Base-by-base conservation (phyloP, 2,113 vertebrate species). In the Leucosticte australis region DNA sequence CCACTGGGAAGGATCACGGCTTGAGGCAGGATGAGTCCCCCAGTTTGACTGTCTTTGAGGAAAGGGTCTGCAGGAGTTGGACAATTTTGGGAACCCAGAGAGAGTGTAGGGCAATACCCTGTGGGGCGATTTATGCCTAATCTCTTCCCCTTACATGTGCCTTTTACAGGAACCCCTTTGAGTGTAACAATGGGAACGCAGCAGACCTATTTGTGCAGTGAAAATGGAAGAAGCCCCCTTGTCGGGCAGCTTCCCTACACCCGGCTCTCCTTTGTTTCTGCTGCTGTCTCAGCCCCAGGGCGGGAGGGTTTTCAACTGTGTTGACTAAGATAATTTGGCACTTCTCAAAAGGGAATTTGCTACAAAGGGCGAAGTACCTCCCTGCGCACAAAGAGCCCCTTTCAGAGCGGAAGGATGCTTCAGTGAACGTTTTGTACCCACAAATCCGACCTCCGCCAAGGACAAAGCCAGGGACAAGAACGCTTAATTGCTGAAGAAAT, bases 401-500 rank as follows among this genome's bases (percentile, higher is more conserved):
- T 97, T 97, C 94, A 97, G 78, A 76, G 90, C 77, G 90, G 94
- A 96, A 96, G 68, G 95, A 96, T 96, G 96, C 90, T 97, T 96
- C 94, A 95, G 73, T 95, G 95, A 86, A 91, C 82, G 84, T 96
- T 96, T 97, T 95, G 93, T 97, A 87, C 81, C 93, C 86, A 22
- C 94, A 97, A 92, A 96, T 84, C 91, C 71, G 92, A 95, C 95
- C 96, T 94, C 76, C 26, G 33, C 78, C 90, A 95, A 84, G 93
- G 96, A 97, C 96, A 97, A 97, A 97, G 96, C 90, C 85, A 80
- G 95, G 91, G 96, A 96, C 90, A 95, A 97, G 96, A 95, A 95
- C 78, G 55, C 95, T 97, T 97, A 96, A 97, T 97, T 97, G 95
- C 95, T 84, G 90, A 97, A 96, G 95, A 97, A 97, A 96, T 94